Evolutionary conservation across 2,797 vertebrate genomes (phyloP).

Genomic region (Tragelaphus eurycerus): DNA sequence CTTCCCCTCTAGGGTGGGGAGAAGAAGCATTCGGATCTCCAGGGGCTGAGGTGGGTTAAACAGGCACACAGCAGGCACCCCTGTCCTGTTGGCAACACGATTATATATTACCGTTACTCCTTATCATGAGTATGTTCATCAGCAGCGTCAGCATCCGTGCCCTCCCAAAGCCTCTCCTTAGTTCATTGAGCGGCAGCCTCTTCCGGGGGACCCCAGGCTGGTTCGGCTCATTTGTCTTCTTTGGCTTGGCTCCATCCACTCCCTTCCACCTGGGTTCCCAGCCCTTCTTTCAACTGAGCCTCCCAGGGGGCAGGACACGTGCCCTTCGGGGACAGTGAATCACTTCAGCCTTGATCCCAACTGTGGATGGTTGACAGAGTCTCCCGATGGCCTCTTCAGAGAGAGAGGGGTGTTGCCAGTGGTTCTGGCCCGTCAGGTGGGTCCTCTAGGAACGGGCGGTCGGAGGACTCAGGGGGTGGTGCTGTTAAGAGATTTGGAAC

Average conservation of each 20-base stretch:
- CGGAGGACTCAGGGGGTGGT: neutral
- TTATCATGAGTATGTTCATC: neutral
- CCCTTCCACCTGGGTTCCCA: neutral
- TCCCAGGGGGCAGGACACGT: neutral
- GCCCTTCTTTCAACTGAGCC: neutral
- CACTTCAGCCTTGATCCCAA: neutral
- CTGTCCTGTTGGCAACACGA: neutral
- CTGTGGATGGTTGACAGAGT: neutral
- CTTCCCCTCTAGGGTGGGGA: neutral
- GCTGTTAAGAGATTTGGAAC: neutral
- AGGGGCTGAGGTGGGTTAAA: neutral
- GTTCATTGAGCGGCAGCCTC: neutral
- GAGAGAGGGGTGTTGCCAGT: neutral
- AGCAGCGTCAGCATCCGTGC: accelerated
- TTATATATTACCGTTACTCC: accelerated
- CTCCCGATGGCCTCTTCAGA: neutral
- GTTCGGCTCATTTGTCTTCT: neutral
- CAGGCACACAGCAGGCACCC: neutral
- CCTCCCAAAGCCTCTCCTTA: neutral
- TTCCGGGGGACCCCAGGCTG: neutral
- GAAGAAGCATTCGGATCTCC: neutral
- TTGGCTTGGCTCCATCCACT: neutral
- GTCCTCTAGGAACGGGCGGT: neutral
- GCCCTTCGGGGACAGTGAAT: neutral
- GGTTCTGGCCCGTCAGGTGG: neutral